These are phyloP conservation scores for Penaeus indicus DNA, from an alignment of 1,140 invertebrate genomes.

Conservation along the genomic window DNA sequence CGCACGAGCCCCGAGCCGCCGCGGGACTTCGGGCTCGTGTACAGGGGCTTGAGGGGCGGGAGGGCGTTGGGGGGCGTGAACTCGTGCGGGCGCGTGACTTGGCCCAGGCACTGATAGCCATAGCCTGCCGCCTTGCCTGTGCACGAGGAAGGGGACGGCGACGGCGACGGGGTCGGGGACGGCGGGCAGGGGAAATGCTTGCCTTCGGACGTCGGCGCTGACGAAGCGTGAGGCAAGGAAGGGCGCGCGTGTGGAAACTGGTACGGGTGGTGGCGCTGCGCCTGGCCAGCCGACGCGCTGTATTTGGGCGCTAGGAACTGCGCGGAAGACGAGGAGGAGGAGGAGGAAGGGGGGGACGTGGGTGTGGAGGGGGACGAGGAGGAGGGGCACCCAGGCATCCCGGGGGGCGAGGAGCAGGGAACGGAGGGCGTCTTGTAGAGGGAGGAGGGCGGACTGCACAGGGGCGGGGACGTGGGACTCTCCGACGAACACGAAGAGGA, in stretches of 20 bases:
- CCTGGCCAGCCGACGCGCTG: conserved; percentile 30
- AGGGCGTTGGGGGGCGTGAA: conserved; percentile 41
- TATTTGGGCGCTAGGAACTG: conserved; percentile 60
- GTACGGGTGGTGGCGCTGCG: conserved; percentile 53
- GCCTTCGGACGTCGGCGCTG: conserved; percentile 31
- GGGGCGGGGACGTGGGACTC: conserved; percentile 40
- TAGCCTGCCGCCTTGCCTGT: not conserved
- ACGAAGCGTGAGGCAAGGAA: conserved; percentile 22
- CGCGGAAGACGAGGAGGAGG: conserved; percentile 40
- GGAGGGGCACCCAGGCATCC: not conserved
- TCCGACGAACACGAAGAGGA: conserved; percentile 1
- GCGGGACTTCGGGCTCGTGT: conserved; percentile 43
- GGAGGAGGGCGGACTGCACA: conserved; percentile 7
- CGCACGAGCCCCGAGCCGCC: conserved; percentile 24
- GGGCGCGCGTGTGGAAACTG: conserved; percentile 31
- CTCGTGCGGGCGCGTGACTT: conserved; percentile 9
- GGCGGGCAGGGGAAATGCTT: conserved; percentile 37
- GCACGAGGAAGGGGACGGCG: conserved; percentile 30
- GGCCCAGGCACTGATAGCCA: conserved; percentile 24
- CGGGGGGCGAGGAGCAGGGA: not conserved
- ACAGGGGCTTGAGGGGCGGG: conserved; percentile 48
- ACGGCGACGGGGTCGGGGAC: conserved; percentile 9
- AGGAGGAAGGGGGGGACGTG: conserved; percentile 7
- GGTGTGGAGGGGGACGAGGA: not conserved
- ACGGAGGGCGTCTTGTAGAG: conserved; percentile 31